Evolutionary conservation across 2,888 invertebrate genomes (phyloP).

Genomic region (Tupiocoris notatus): DNA sequence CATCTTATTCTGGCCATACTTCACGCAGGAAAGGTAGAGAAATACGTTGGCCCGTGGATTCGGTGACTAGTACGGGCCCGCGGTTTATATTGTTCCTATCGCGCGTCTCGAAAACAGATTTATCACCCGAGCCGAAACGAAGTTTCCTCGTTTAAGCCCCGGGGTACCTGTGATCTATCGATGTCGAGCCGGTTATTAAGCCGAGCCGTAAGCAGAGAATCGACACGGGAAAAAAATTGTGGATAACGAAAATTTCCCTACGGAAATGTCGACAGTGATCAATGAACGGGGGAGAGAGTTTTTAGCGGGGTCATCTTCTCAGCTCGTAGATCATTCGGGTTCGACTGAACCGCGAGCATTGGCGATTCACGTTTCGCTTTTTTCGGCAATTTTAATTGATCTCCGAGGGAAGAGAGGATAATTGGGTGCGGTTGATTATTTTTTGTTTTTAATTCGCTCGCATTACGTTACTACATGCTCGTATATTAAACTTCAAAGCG

Average conservation of each 20-base stretch:
- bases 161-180: neutral
- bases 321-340: too few relatives aligned
- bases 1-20: neutral
- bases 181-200: neutral
- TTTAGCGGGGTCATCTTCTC: too few relatives aligned
- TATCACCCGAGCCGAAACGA: neutral
- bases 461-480: too few relatives aligned
- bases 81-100: neutral
- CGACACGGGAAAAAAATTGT: neutral
- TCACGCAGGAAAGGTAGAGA: neutral
- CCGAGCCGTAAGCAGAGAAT: neutral
- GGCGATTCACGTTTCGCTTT: too few relatives aligned
- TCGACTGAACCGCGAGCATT: too few relatives aligned
- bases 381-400: too few relatives aligned
- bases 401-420: too few relatives aligned
- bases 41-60: neutral
- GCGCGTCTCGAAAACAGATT: neutral
- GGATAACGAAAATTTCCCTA: neutral
- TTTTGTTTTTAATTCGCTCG: too few relatives aligned
- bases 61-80: neutral
- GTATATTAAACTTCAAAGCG: too few relatives aligned
- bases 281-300: too few relatives aligned
- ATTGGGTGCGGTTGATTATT: too few relatives aligned
- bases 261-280: neutral
- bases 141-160: neutral